These are phyloP conservation scores for Diadromus collaris DNA, from an alignment of 2,888 invertebrate genomes.

Conservation along the genomic window DNA sequence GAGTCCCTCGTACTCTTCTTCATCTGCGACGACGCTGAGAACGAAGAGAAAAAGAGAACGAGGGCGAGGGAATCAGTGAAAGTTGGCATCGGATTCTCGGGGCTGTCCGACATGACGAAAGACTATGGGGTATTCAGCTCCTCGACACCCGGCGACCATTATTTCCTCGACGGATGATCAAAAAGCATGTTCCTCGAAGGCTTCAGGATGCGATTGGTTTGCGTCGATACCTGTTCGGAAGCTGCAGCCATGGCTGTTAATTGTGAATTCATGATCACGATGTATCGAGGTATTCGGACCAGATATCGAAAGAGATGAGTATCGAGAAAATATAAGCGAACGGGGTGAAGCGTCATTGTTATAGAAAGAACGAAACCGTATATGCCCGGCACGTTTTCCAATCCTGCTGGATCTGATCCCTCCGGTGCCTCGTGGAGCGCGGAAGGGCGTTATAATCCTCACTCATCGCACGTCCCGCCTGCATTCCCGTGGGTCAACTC, in stretches of 20 bases:
- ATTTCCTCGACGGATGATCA: not conserved
- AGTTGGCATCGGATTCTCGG: slow-evolving; percentile 4
- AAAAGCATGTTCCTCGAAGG: not conserved
- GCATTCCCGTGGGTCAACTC: slow-evolving; percentile 67
- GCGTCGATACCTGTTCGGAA: not conserved
- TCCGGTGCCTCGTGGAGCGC: slow-evolving; percentile 20
- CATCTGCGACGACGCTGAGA: not conserved
- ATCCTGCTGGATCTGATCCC: slow-evolving; percentile 39
- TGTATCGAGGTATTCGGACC: not conserved
- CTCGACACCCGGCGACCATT: not conserved
- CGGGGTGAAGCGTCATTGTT: slow-evolving; percentile 10
- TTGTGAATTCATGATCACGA: not conserved
- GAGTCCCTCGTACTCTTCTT: slow-evolving; percentile 1
- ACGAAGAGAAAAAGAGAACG: slow-evolving; percentile 6
- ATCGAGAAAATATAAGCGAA: not conserved
- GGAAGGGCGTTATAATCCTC: slow-evolving; percentile 49
- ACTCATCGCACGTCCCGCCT: slow-evolving; percentile 63
- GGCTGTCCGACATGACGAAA: not conserved
- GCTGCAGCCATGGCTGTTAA: not conserved
- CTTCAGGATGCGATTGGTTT: not conserved
- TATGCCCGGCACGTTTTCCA: slow-evolving; percentile 54
- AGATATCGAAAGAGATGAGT: slow-evolving; percentile 2
- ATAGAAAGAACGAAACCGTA: slow-evolving; percentile 16
- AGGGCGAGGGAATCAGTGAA: slow-evolving; percentile 7
- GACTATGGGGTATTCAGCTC: not conserved